These are phyloP conservation scores for Tauraco hartlaubi DNA, from an alignment of 2,797 vertebrate species.

Conservation along the genomic window DNA sequence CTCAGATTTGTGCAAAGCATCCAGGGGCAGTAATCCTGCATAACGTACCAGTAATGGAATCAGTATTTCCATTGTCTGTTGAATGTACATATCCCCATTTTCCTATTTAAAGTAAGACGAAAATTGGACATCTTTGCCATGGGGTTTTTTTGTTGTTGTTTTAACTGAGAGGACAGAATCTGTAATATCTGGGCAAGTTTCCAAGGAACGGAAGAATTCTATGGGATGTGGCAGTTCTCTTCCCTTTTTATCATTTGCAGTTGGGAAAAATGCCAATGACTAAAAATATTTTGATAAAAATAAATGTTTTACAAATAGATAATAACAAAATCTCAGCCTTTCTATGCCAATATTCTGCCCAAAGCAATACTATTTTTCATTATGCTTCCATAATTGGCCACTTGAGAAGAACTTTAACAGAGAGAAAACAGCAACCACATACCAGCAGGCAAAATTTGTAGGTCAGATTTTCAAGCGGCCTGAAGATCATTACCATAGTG, in stretches of 20 bases:
- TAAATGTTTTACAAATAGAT: conserved; percentile 52
- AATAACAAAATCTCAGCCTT: conserved; percentile 54
- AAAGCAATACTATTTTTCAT: conserved; percentile 20
- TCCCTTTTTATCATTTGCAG: conserved; percentile 43
- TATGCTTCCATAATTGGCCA: background rate
- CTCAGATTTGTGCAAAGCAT: background rate
- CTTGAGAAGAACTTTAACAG: background rate
- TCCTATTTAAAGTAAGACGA: conserved; percentile 4
- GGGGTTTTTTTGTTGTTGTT: background rate
- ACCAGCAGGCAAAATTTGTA: background rate
- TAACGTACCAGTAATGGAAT: background rate
- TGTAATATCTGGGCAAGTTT: background rate
- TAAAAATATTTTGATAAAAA: conserved; percentile 73
- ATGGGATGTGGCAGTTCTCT: background rate
- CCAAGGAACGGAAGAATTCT: conserved; percentile 22
- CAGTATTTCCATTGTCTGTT: background rate
- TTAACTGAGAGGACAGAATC: conserved; percentile 1
- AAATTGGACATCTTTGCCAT: background rate
- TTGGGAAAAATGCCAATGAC: conserved; percentile 11
- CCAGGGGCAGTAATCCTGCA: background rate
- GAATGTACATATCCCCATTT: background rate
- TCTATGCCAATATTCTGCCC: background rate
- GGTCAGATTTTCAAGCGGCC: background rate
- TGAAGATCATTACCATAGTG: background rate
- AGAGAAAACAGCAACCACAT: background rate